Evolutionary conservation across 2,888 invertebrate genomes (phyloP).

Genomic region (Baronia brevicornis): DNA sequence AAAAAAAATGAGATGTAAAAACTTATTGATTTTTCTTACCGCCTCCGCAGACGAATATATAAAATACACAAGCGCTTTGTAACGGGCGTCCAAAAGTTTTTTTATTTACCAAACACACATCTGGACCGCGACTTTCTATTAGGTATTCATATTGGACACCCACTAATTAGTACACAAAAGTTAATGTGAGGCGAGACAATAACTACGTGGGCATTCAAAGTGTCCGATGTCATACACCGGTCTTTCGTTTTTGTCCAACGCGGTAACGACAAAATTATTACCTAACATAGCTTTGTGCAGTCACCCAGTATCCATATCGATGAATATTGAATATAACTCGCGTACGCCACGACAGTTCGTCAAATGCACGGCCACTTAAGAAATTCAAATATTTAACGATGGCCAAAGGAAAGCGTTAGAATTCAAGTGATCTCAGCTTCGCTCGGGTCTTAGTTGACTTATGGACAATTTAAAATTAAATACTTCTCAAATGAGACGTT

Average conservation of each 20-base stretch:
- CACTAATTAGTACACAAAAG: conserved; percentile 74
- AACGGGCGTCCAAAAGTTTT: conserved; percentile 56
- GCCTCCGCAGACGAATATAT: conserved; percentile 54
- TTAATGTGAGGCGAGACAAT: conserved; percentile 62
- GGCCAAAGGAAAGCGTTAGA: conserved; percentile 75
- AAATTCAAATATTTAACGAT: conserved; percentile 72
- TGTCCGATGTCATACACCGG: conserved; percentile 45
- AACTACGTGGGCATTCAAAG: conserved; percentile 44
- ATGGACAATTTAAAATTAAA: conserved; percentile 71
- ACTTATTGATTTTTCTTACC: conserved; percentile 42
- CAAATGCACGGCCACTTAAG: conserved; percentile 72
- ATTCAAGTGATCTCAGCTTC: conserved; percentile 71
- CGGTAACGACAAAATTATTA: conserved; percentile 37
- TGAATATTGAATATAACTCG: conserved; percentile 67
- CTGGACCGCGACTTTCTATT: conserved; percentile 67
- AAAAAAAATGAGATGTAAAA: too few species aligned
- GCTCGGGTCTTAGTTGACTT: conserved; percentile 64
- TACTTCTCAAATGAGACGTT: conserved; percentile 64
- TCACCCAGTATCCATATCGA: conserved; percentile 42
- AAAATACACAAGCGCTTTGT: conserved; percentile 51
- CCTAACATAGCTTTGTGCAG: conserved; percentile 37
- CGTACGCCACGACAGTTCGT: conserved; percentile 59
- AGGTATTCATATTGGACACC: conserved; percentile 70
- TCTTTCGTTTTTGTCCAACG: conserved; percentile 25
- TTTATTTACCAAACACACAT: conserved; percentile 69